A percentile compares a stretch with the other conserved stretches of the same genome.
phyloP scores from a whole-genome alignment of 1,140 invertebrate species.

The Dolichoris vasculosae region DNA sequence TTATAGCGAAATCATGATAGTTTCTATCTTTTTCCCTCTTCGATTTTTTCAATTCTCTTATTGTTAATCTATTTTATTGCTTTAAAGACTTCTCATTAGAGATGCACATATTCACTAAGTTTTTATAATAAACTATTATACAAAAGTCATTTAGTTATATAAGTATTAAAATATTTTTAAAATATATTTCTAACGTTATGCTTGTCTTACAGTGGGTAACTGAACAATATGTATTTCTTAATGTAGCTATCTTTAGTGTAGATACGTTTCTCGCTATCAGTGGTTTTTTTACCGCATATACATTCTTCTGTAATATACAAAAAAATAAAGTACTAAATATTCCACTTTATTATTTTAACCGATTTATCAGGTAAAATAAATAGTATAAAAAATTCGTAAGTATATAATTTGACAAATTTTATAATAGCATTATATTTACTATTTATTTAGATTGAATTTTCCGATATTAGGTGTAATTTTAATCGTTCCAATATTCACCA shows the following conservation, averaged over 20 bases:
- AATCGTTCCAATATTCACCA: constrained; percentile 66
- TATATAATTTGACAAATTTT: not conserved
- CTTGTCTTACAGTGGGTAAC: too few species aligned
- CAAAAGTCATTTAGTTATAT: too few species aligned
- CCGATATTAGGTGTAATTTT: constrained; percentile 66
- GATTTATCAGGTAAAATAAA: constrained; percentile 63
- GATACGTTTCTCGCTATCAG: constrained; percentile 78
- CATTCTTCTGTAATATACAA: constrained; percentile 73
- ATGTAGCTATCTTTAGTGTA: constrained; percentile 66
- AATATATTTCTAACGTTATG: too few species aligned
- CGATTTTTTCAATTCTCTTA: too few species aligned
- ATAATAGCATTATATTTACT: not conserved
- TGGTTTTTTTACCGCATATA: constrained; percentile 77
- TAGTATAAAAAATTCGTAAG: constrained; percentile 11
- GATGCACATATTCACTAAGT: too few species aligned
- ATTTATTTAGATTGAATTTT: constrained; percentile 71
- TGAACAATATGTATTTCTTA: too few species aligned
- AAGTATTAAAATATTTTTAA: too few species aligned
- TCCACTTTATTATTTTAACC: constrained; percentile 65
- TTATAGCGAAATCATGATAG: too few species aligned
- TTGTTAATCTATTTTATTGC: too few species aligned
- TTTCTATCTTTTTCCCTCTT: too few species aligned
- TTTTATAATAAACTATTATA: too few species aligned
- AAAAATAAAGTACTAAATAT: constrained; percentile 66
- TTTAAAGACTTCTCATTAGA: too few species aligned